phyloP scores from a whole-genome alignment of 2,888 invertebrate species.

The Drosophila paramelanica region DNA sequence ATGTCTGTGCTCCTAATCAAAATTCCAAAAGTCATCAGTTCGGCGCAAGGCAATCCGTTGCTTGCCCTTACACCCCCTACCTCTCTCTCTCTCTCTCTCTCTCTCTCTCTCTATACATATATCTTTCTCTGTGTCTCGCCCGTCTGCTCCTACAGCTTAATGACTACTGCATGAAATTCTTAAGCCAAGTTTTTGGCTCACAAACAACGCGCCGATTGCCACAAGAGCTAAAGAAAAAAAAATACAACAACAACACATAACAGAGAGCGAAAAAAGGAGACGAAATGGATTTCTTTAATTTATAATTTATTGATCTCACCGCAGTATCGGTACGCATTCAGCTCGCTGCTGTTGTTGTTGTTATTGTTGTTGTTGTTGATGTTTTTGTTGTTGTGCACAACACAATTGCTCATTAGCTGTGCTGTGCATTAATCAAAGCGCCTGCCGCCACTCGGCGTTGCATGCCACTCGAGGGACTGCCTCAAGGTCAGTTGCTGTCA shows the following conservation, averaged over 20 bases:
- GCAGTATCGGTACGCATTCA: slow-evolving; percentile 26
- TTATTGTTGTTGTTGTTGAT: slow-evolving; percentile 12
- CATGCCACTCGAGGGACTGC: slow-evolving; percentile 28
- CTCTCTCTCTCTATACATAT: neutral
- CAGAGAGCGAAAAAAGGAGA: slow-evolving; percentile 18
- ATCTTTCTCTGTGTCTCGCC: neutral
- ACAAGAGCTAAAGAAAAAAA: slow-evolving; percentile 19
- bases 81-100: neutral
- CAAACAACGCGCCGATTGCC: slow-evolving; percentile 49
- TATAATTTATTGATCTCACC: slow-evolving; percentile 80
- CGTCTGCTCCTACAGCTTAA: slow-evolving; percentile 54
- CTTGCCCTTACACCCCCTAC: slow-evolving; percentile 29
- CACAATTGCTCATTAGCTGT: slow-evolving; percentile 79
- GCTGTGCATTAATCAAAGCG: slow-evolving; percentile 70
- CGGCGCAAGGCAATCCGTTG: slow-evolving; percentile 40
- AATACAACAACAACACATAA: neutral
- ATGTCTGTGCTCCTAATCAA: slow-evolving; percentile 80
- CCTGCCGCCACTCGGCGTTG: slow-evolving; percentile 29
- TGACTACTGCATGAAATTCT: slow-evolving; percentile 77
- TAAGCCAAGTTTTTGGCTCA: slow-evolving; percentile 64
- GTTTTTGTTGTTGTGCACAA: slow-evolving; percentile 36
- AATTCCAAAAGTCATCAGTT: slow-evolving; percentile 79
- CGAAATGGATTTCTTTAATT: slow-evolving; percentile 80
- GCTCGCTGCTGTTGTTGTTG: slow-evolving; percentile 12
- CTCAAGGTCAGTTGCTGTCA: slow-evolving; percentile 38